Conservation (phyloP, 2,888 invertebrate genomes). For the Agrochola macilenta region DNA sequence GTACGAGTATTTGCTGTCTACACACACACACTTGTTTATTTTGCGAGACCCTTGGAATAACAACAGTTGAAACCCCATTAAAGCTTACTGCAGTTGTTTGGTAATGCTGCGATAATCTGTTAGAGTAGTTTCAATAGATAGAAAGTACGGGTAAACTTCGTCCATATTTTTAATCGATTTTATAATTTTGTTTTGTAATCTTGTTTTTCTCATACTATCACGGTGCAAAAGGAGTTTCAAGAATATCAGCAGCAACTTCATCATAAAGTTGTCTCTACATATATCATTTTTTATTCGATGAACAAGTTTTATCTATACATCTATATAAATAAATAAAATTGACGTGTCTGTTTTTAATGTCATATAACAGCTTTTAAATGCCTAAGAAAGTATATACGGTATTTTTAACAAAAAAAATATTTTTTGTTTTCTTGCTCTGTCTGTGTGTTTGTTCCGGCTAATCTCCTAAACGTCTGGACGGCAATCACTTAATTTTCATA, state of each 20-base stretch:
- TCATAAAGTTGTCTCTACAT: background rate
- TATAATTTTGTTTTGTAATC: slow-evolving; percentile 12
- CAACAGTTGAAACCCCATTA: slow-evolving; percentile 54
- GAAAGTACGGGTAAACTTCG: background rate
- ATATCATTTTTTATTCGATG: background rate
- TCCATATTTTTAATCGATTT: slow-evolving; percentile 14
- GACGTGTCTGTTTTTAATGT: too few species aligned
- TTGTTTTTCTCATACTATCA: background rate
- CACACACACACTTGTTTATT: slow-evolving; percentile 60
- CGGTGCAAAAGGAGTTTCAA: background rate
- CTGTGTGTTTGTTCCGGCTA: too few species aligned
- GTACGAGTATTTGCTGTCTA: slow-evolving; percentile 57
- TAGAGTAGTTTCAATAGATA: slow-evolving; percentile 19
- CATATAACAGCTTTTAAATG: too few species aligned
- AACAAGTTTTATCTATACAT: too few species aligned
- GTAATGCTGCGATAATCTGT: slow-evolving; percentile 44
- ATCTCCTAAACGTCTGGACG: too few species aligned
- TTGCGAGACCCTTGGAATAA: slow-evolving; percentile 55
- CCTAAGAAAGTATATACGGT: too few species aligned
- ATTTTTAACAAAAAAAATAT: too few species aligned
- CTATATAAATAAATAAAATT: too few species aligned
- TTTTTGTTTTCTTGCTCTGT: too few species aligned
- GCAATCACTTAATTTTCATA: background rate
- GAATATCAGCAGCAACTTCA: background rate
- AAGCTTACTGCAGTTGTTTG: slow-evolving; percentile 52